Evolutionary conservation across 2,797 vertebrate genomes (phyloP), one percentile per base, ranked within the genome.

Genomic region (Enteromius trimaculatus): DNA sequence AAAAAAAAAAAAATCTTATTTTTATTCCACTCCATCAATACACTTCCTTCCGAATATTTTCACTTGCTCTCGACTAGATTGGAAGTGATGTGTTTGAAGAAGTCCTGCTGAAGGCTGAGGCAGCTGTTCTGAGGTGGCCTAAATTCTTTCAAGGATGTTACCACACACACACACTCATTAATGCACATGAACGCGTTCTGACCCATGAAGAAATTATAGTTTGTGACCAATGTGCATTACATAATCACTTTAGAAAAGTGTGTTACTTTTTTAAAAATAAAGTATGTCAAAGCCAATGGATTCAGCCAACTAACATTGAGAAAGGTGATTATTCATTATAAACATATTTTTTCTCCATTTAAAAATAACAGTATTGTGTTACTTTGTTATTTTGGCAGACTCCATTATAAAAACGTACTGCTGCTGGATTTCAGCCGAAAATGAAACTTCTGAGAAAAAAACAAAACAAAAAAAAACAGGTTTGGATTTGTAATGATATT

Each of bases 1-100:
- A 83, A 75, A 51, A 60, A 64, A 77, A 76, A 77, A 76, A 44
- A 72, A 31, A 26, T 51, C 74, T 31, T 62, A 47, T 78, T 83
- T 83, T 69, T 62, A 68, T 81, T 78, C 31, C 17, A 10, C 39
- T 26, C 66, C 21, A 58, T 81, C 80, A 76, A 70, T 78, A 31
- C 21, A 85, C 70, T 80, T 82, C 83, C 84, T 88, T 87, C 77
- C 70, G 29, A 86, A 83, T 83, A 76, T 26, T 85, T 69, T 85
- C 47, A 17, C 66, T 70, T 23, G 23, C 62, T 77, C 55, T 77
- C 7, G 23, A 10, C 68, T 76, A 64, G 58, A 47, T 66, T 80
- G 60, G 79, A 44, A 78, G 60, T 21, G 51, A 68, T 65, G 55
- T 44, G 47, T 76, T 49, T 68, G 77, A 78, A 64, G 34, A 44